A percentile compares a stretch with the other conserved stretches of the same genome.
These are phyloP conservation scores for Drosophila eugracilis DNA, from an alignment of 1,140 invertebrate species.

Conservation along the genomic window DNA sequence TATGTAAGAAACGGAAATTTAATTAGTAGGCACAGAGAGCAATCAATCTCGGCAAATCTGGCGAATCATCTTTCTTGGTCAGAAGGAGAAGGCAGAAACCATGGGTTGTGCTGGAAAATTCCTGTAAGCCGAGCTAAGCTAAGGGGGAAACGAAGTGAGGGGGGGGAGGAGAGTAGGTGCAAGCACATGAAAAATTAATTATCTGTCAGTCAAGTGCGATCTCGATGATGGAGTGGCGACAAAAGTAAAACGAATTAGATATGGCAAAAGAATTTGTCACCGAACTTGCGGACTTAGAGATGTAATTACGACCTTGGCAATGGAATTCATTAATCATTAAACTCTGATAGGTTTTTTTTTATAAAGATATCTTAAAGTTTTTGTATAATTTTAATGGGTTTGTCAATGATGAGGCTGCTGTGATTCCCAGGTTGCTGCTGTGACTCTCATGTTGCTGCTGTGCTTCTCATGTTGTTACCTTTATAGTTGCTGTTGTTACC, in stretches of 20 bases:
- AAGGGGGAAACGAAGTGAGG: neutral
- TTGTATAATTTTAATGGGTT: too few species aligned
- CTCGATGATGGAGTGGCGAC: conserved; percentile 13
- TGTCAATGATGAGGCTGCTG: too few species aligned
- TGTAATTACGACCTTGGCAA: conserved; percentile 34
- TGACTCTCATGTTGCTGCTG: too few species aligned
- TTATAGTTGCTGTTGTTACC: conserved; percentile 11
- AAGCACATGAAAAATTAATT: conserved; percentile 63
- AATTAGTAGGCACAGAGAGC: conserved; percentile 25
- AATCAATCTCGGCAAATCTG: conserved; percentile 41
- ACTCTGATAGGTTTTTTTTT: neutral
- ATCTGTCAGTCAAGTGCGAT: conserved; percentile 33
- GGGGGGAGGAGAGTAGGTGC: neutral
- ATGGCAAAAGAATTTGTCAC: conserved; percentile 30
- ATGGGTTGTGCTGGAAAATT: neutral
- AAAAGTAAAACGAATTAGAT: conserved; percentile 4
- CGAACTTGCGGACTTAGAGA: conserved; percentile 19
- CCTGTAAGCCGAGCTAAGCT: conserved; percentile 23
- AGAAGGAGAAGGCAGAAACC: conserved; percentile 7
- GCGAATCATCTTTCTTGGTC: conserved; percentile 27
- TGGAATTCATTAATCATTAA: conserved; percentile 1
- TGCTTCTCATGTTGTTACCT: too few species aligned
- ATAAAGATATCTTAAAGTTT: neutral
- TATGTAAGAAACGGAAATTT: conserved; percentile 13
- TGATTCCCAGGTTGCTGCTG: neutral